Evolutionary conservation across 1,140 invertebrate genomes (phyloP), one percentile per base, ranked within the genome.

Genomic region (Sinonovacula constricta): DNA sequence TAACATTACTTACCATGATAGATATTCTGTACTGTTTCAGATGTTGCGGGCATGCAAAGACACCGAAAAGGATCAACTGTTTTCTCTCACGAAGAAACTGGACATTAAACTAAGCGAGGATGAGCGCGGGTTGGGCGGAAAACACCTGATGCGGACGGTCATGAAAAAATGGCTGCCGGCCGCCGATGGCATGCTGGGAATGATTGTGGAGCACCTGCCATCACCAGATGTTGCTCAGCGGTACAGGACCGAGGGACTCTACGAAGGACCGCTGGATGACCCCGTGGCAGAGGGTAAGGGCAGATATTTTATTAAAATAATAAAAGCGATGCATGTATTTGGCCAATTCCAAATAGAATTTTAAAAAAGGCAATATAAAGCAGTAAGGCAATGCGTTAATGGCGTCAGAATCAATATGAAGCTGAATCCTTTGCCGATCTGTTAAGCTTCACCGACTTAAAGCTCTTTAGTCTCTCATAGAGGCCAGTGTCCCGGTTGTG

Each of bases 81-180:
- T 81, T 12, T 53, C 45, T 12, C 53, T 93, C 98, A 60, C 93
- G 98, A 67, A 95, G 68, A 99, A 87, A 53, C 93, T 99, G 69
- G 95, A 95, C 67, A 96, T 99, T 88, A 94, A 95, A 81, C 92
- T 99, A 81, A 96, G 96, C 88, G 94, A 94, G 80, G 98, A 99
- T 90, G 98, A 99, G 88, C 95, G 95, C 88, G 98, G 99, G 78
- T 97, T 99, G 91, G 97, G 98, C 54, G 91, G 90, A 36, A 93
- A 93, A 70, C 79, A 83, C 3, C 85, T 92, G 30, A 85, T 87
- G 85, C 69, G 81, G 28, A 79, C 54, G 1, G 96, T 99, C 31
- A 99, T 99, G 97, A 94, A 98, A 89, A 97, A 96, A 71, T 99
- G 98, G 98, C 93, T 99, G 88, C 98, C 98, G 63, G 98, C 98